Percentiles rank a stretch among this genome's conserved stretches.
These are phyloP conservation scores for Martes martes DNA, from an alignment of 2,113 vertebrate genomes.

Conservation along the genomic window DNA sequence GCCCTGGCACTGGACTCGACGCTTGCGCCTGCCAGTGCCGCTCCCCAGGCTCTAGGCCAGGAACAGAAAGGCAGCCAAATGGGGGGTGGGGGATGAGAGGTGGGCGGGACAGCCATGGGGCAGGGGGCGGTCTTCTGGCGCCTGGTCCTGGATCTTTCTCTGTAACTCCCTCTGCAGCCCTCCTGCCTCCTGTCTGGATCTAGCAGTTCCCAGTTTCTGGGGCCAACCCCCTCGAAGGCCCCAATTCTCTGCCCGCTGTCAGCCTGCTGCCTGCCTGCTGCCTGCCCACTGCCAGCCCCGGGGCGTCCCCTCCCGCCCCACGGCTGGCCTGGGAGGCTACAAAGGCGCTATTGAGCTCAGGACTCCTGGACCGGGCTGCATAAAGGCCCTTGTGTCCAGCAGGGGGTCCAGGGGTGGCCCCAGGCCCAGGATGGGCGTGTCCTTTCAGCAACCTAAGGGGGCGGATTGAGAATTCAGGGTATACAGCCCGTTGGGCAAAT, in stretches of 20 bases:
- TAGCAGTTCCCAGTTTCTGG: conserved; percentile 43
- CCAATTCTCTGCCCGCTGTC: conserved; percentile 33
- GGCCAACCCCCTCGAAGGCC: conserved; percentile 48
- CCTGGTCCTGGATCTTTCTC: not conserved
- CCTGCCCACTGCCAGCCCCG: conserved; percentile 4
- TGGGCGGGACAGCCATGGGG: not conserved
- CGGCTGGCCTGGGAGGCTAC: conserved; percentile 6
- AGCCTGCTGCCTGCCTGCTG: not conserved
- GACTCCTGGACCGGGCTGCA: conserved; percentile 5
- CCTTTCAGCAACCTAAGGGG: not conserved
- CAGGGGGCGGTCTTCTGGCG: not conserved
- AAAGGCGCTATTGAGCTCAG: conserved; percentile 74
- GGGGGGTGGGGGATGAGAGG: not conserved
- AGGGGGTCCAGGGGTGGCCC: conserved; percentile 35
- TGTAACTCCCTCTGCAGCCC: not conserved
- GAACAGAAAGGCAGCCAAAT: conserved; percentile 21
- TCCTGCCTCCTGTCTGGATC: conserved; percentile 24
- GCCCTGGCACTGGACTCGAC: not conserved
- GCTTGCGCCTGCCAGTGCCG: conserved; percentile 53
- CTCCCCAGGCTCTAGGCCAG: conserved; percentile 54
- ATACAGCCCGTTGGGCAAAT: not conserved
- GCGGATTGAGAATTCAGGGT: not conserved
- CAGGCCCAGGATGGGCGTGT: conserved; percentile 40
- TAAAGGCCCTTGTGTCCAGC: conserved; percentile 73
- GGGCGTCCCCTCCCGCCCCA: conserved; percentile 27